Evolutionary conservation across 2,113 vertebrate genomes (phyloP), one percentile per base, ranked within the genome.

Genomic region (Mixornis gularis): DNA sequence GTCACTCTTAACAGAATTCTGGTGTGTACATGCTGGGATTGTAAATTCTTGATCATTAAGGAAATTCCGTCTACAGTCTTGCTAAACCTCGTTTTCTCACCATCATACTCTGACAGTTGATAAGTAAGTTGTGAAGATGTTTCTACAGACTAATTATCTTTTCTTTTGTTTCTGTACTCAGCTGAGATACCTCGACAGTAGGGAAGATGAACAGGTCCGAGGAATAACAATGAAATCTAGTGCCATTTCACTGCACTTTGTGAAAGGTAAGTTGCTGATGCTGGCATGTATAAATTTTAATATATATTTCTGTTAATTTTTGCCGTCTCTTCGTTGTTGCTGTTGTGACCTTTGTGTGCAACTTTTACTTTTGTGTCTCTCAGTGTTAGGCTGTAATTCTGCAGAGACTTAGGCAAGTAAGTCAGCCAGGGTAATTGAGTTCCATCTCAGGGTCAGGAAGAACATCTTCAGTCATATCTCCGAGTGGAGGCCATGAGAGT

Each of bases 191-290:
- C 96, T 99, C 78, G 99, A 99, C 97, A 99, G 99, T 92, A 97
- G 99, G 93, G 98, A 99, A 89, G 99, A 99, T 85, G 99, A 99
- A 27, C 99, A 99, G 97, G 49, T 99, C 79, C 94, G 99, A 92
- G 99, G 99, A 60, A 99, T 99, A 96, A 99, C 99, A 9, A 99
- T 99, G 99, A 99, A 99, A 82, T 99, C 99, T 63, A 99, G 99
- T n/a, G 99, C 99, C 38, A 99, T 99, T 95, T 99, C 99, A 12
- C 93, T 99, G 66, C 98, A 99, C 66, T 98, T 98, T 63, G 85
- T 90, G 7, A 69, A 95, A 46, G 98, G 99, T 99, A 94, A 85
- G 44, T 48, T 91, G 46, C 17, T 59, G 55, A 24, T 66, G 21
- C 25, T 77, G 51, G 30, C 29, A 27, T 27, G 40, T 51, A 19